Base-by-base conservation (phyloP, 1,140 invertebrate genomes). In the Drosophila seguyi region DNA sequence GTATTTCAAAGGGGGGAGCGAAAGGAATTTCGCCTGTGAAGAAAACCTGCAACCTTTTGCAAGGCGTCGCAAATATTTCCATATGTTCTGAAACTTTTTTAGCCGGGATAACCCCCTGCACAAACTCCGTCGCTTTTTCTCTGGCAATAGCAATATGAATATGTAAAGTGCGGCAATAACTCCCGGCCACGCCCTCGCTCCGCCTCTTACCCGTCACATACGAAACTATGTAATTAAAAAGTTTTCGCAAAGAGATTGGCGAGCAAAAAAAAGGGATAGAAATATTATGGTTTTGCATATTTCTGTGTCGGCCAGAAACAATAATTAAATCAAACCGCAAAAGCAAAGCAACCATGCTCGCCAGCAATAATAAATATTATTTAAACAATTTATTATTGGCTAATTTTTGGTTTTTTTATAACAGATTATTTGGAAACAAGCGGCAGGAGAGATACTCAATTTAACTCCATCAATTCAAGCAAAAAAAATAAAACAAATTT, bases 201-300 rank as follows among this genome's bases (percentile, higher is more conserved):
- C n/a, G 11, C 36, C 27, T 5, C 42, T 4, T 18, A 5, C 36
- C 83, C 60, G 4, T 3, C n/a, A 41, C 73, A 62, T 38, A 31
- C 58, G 57, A 68, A 83, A 81, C 71, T 74, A 66, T 83, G 66
- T 83, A 88, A 86, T 88, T 86, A 86, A 79, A 87, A 86, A 83
- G 59, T 83, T 88, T 79, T 57, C n/a, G 36, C 71, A 68, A 65
- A 76, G 69, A 59, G 68, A 72, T 72, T 71, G 44, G 42, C 14
- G 44, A 45, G 44, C 41, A 39, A 42, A 61, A 66, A 66, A 66
- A 4, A 29, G 14, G 66, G 31, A 59, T 58, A 34, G 20, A 41
- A 57, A 67, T 45, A 61, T 66, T 42, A 41, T 34, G 62, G 45
- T 47, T 72, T 69, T 78, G 61, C 50, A 66, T 57, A 84, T 83